Evolutionary conservation across 2,888 invertebrate species (phyloP).

Genomic region (Habrosyne pyritoides): DNA sequence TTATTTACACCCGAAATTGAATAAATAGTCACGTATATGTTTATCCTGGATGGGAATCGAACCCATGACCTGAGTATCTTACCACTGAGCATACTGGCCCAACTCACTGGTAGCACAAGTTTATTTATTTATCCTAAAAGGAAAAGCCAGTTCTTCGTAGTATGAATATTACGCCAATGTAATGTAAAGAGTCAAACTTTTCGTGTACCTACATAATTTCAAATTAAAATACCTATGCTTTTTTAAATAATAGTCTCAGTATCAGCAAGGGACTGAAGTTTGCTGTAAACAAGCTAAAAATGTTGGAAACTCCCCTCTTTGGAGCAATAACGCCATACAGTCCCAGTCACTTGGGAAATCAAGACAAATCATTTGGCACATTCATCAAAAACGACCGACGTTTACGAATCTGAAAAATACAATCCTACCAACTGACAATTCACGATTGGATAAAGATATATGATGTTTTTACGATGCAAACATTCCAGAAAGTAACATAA

Average conservation of each 20-base stretch:
- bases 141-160: too few relatives aligned
- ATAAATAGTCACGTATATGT: too few relatives aligned
- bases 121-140: too few relatives aligned
- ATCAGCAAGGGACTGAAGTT: background rate
- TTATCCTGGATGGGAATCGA: too few relatives aligned
- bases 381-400: conserved; percentile 5
- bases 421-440: background rate
- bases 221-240: too few relatives aligned
- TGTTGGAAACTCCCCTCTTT: background rate
- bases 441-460: conserved; percentile 5
- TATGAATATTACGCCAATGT: too few relatives aligned
- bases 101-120: too few relatives aligned
- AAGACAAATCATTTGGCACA: conserved; percentile 5
- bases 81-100: too few relatives aligned
- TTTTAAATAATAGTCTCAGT: background rate
- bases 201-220: too few relatives aligned
- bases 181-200: too few relatives aligned
- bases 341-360: conserved; percentile 5
- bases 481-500: background rate
- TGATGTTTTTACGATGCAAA: conserved; percentile 4
- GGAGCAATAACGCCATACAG: background rate
- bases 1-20: too few relatives aligned
- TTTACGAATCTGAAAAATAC: conserved; percentile 1
- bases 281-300: background rate
- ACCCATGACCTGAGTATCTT: too few relatives aligned